phyloP scores from a whole-genome alignment of 2,113 vertebrate genomes.

The Paramormyrops kingsleyae region DNA sequence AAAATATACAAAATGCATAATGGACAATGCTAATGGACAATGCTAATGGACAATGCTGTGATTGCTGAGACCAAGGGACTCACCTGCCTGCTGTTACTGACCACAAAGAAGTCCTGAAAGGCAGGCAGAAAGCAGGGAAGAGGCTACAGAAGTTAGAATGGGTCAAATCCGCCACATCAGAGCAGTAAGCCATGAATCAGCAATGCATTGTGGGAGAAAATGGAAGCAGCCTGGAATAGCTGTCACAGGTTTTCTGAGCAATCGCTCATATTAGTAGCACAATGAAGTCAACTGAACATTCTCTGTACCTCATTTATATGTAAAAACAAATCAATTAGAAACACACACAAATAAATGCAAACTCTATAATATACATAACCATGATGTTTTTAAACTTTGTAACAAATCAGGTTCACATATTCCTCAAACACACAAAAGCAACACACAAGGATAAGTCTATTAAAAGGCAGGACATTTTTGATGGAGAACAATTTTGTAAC shows the following conservation, averaged over 20 bases:
- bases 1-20: not conserved
- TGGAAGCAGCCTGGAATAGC: not conserved
- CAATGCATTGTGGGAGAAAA: not conserved
- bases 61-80: conserved; percentile 49
- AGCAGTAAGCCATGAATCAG: conserved; percentile 55
- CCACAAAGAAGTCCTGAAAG: conserved; percentile 97
- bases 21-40: not conserved
- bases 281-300: not conserved
- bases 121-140: conserved; percentile 83
- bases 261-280: not conserved
- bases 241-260: not conserved
- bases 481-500: not conserved
- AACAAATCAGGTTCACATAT: not conserved
- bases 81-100: conserved; percentile 97
- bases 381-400: not conserved
- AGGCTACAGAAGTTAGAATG: conserved; percentile 73
- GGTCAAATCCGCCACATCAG: conserved; percentile 70
- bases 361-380: not conserved
- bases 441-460: not conserved
- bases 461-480: not conserved
- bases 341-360: not conserved
- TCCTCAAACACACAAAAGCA: not conserved
- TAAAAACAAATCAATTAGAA: not conserved
- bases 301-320: not conserved
- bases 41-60: not conserved